Base-by-base conservation (phyloP, 2,113 vertebrate species). In the Halichoeres trimaculatus region DNA sequence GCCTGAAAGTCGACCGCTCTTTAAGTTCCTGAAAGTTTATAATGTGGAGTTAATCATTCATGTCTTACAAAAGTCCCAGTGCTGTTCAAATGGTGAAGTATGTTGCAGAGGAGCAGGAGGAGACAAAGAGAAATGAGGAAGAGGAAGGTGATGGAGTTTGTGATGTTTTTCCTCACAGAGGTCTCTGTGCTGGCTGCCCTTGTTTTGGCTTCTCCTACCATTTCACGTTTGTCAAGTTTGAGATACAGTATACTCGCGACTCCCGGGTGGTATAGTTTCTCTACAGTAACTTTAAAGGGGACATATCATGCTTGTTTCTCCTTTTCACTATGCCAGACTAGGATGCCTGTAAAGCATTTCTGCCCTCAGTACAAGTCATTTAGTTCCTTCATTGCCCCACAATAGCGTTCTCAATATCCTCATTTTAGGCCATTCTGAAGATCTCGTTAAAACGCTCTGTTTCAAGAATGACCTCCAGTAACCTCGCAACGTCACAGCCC, bases 281-380 rank as follows among this genome's bases (percentile, higher is more conserved):
- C 63, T 63, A 48, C 63, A 71, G 43, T 78, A 38, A 75, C 73
- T 70, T 76, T 35, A 62, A 22, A 85, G n/a, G n/a, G n/a, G n/a
- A n/a, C n/a, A n/a, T n/a, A n/a, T n/a, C n/a, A n/a, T n/a, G n/a
- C n/a, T n/a, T n/a, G n/a, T n/a, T n/a, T n/a, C n/a, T n/a, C n/a
- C n/a, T n/a, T n/a, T n/a, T n/a, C n/a, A n/a, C n/a, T n/a, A n/a
- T n/a, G n/a, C n/a, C n/a, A n/a, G n/a, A n/a, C n/a, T n/a, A n/a
- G n/a, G n/a, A n/a, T n/a, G n/a, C n/a, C n/a, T n/a, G n/a, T n/a
- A n/a, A n/a, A n/a, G n/a, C n/a, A n/a, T n/a, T n/a, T n/a, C n/a
- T n/a, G n/a, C n/a, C n/a, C n/a, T n/a, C n/a, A n/a, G n/a, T n/a
- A n/a, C n/a, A n/a, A n/a, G n/a, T n/a, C n/a, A n/a, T n/a, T n/a